Evolutionary conservation across 2,113 vertebrate species (phyloP), one percentile per base, ranked within the genome.

Genomic region (Alexandromys fortis): DNA sequence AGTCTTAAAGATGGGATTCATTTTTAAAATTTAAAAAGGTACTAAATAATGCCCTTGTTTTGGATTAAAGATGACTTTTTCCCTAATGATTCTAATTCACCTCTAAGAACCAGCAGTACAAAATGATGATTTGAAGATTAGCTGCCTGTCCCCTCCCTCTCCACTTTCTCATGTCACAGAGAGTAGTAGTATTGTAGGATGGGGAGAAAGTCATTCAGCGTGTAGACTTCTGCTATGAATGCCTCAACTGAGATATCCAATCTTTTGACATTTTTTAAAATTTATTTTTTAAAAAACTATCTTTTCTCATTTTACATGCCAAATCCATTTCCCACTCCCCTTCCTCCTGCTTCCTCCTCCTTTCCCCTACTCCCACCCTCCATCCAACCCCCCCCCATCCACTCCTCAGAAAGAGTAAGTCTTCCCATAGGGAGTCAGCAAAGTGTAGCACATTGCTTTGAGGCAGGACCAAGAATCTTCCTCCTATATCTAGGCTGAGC

Each of bases 111-210:
- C 26, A 85, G 45, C 82, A 67, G 6, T 55, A 1, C 1, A 21
- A 82, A 70, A 82, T 9, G 42, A 14, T 58, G 42, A 88, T 38
- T n/a, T 52, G 65, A 52, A 47, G 58, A 26, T 61, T 49, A 55
- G 55, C 49, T 16, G 61, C 28, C 52, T 1, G 1, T 0, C 82
- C 58, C 9, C 17, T 21, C 58, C 9, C 17, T 21, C 16, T 63
- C 61, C 30, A 9, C 22, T 45, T 11, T 65, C 26, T 4, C 3
- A 9, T 24, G 14, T 42, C 45, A 0, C 24, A 1, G 9, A 22
- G 63, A 30, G 0, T 26, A 2, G 3, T 0, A 0, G 0, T 10
- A 49, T 4, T 21, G 49, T 24, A 7, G 61, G 49, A 10, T 21
- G 14, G 49, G 61, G 61, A 75, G 72, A 33, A 85, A 45, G 68